Evolutionary conservation across 2,797 vertebrate genomes (phyloP), one percentile per base, ranked within the genome.

Genomic region (Melopsittacus undulatus): DNA sequence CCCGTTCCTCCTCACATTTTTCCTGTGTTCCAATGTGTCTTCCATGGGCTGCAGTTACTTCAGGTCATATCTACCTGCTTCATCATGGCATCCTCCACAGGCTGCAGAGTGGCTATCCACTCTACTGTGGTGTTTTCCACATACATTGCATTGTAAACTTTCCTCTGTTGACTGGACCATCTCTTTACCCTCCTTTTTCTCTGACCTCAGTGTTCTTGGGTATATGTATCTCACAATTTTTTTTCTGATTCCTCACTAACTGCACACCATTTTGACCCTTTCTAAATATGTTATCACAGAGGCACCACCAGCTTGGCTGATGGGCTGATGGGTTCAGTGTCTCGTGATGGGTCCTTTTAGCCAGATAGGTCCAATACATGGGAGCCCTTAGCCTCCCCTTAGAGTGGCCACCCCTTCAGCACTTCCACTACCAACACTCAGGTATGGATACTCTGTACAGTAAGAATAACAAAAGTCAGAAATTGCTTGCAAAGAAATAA

Each of bases 181-280:
- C 1, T 30, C 7, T 10, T 74, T 19, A 14, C 19, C 4, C 14
- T 84, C 30, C 5, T 5, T 24, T 24, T 52, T 83, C 45, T 83
- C 56, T 80, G 42, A 26, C 11, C 5, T 9, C 27, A 30, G 4
- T 34, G 32, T 32, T 62, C 1, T 1, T 2, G 1, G 19, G 4
- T 7, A 38, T 32, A 24, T 1, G 2, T 38, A 7, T 78, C 34
- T 66, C 4, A 13, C 5, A 9, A 5, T 7, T 26, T 81, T 81
- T 64, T 52, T 15, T 7, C 9, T 81, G 22, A 22, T 54, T 89
- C 15, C 8, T 87, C 11, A 29, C 4, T 36, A 22, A 42, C n/a
- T 51, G 3, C 27, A 36, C 3, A 32, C 10, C 10, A 46, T 70
- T 89, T 89, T 76, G 23, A 36, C 3, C 30, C 72, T 68, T 83